Evolutionary conservation across 2,797 vertebrate genomes (phyloP), one percentile per base, ranked within the genome.

Genomic region (Rhabdophis nuchalis): DNA sequence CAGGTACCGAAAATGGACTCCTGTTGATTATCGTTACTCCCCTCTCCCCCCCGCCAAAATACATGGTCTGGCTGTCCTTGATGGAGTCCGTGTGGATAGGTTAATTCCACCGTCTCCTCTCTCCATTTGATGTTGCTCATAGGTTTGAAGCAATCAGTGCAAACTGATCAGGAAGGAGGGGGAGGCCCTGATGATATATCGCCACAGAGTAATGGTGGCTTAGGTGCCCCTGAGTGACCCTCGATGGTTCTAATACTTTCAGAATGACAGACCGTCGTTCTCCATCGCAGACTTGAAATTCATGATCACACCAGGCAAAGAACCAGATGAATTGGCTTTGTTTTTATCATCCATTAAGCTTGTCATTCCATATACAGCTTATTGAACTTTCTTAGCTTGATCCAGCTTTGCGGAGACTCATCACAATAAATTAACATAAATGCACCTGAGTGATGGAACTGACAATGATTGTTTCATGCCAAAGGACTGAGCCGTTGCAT

Each of bases 391-490:
- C 91, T 93, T 96, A 95, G 94, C 93, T 90, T 95, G 89, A 91
- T 85, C 85, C 88, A 86, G 57, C 60, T 11, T 92, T 92, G 4
- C 94, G 92, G 92, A 54, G 94, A 95, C 93, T 94, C 93, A 93
- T 96, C 94, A 95, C 91, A 72, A 5, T 91, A 5, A 25, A 92
- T 96, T 95, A 96, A 91, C 82, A 87, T 92, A 96, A 96, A 90
- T 89, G 87, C 89, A 93, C 91, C 88, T 94, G 96, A 96, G 82
- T 96, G 95, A 96, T 95, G 87, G 93, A 95, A 97, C 89, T 85
- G 91, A 1, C 94, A 96, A 88, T 91, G 52, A 88, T 57, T 57
- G 53, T 92, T 90, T 88, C 54, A 95, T 92, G 94, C 95, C 95
- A 94, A 96, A 85, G 53, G 93, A 92, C 64, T 88, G 68, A 50